Conservation (phyloP, 2,113 vertebrate genomes). For the Anoura caudifer region DNA sequence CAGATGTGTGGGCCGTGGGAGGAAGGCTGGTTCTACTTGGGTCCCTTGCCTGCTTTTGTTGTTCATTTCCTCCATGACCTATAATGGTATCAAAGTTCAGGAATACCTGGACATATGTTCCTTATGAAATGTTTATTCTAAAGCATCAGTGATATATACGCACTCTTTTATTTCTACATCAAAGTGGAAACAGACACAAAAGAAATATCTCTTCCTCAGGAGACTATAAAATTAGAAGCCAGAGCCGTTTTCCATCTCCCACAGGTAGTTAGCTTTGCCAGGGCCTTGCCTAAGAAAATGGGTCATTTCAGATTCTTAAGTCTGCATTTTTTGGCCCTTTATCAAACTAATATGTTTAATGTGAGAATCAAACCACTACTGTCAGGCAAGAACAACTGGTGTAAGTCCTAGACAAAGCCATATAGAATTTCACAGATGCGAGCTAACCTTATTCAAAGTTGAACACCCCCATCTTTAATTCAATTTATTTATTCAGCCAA, state of each 20-base stretch:
- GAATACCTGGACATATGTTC: not conserved
- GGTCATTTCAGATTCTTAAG: slow-evolving; percentile 52
- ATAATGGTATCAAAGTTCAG: not conserved
- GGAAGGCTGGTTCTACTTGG: no score
- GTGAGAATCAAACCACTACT: slow-evolving; percentile 55
- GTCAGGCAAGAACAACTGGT: slow-evolving; percentile 49
- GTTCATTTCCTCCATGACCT: not conserved
- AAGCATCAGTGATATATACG: slow-evolving; percentile 54
- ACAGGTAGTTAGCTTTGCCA: slow-evolving; percentile 50
- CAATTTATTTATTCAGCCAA: slow-evolving; percentile 65
- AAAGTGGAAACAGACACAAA: slow-evolving; percentile 78
- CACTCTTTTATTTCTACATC: slow-evolving; percentile 79
- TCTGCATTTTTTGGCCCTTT: slow-evolving; percentile 62
- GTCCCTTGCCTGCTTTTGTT: not conserved
- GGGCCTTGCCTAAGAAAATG: slow-evolving; percentile 64
- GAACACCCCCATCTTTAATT: not conserved
- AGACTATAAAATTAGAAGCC: slow-evolving; percentile 67
- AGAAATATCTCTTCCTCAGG: slow-evolving; percentile 66
- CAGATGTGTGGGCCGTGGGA: fast-evolving
- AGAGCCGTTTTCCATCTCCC: slow-evolving; percentile 63
- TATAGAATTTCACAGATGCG: slow-evolving; percentile 61
- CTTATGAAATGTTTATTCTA: slow-evolving; percentile 38
- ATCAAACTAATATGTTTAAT: slow-evolving; percentile 62
- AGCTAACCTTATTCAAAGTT: slow-evolving; percentile 24
- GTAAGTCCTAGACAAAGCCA: slow-evolving; percentile 59